phyloP scores from a whole-genome alignment of 1,140 invertebrate species.

The Drosophila jambulina region DNA sequence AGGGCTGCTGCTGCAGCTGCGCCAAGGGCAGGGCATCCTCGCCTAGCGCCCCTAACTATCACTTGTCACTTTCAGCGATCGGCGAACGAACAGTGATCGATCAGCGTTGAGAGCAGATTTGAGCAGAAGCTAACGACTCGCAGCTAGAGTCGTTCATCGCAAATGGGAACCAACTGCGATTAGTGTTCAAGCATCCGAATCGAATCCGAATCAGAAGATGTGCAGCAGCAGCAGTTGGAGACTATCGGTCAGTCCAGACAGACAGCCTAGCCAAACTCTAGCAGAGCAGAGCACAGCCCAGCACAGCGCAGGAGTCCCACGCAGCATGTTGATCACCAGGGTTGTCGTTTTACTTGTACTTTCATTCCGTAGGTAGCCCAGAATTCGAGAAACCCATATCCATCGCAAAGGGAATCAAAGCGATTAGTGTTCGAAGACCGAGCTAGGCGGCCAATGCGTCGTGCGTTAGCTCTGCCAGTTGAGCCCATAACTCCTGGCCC shows the following conservation, averaged over 20 bases:
- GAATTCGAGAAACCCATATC: constrained; percentile 44
- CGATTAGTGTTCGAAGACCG: constrained; percentile 79
- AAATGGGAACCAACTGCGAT: constrained; percentile 76
- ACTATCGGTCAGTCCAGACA: constrained; percentile 27
- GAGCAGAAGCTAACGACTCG: constrained; percentile 43
- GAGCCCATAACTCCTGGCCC: constrained; percentile 77
- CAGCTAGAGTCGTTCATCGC: constrained; percentile 60
- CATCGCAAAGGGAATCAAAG: constrained; percentile 83
- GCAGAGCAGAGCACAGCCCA: not conserved
- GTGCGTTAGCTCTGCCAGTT: constrained; percentile 69
- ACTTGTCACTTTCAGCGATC: constrained; percentile 42
- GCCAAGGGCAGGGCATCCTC: constrained; percentile 46
- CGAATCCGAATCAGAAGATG: constrained; percentile 32
- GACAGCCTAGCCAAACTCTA: constrained; percentile 4
- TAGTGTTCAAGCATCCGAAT: constrained; percentile 69
- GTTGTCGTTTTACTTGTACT: constrained; percentile 50
- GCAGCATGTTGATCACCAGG: constrained; percentile 19
- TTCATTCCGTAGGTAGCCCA: constrained; percentile 58
- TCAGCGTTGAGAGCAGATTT: constrained; percentile 35
- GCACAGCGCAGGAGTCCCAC: constrained; percentile 12
- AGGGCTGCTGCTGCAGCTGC: constrained; percentile 79
- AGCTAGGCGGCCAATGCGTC: constrained; percentile 55
- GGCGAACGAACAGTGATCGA: constrained; percentile 28
- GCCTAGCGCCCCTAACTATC: constrained; percentile 47
- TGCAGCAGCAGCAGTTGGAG: constrained; percentile 37